Percentiles rank a stretch among this genome's conserved stretches.
phyloP scores from a whole-genome alignment of 1,140 invertebrate genomes.

The Chironomus striatipennis region DNA sequence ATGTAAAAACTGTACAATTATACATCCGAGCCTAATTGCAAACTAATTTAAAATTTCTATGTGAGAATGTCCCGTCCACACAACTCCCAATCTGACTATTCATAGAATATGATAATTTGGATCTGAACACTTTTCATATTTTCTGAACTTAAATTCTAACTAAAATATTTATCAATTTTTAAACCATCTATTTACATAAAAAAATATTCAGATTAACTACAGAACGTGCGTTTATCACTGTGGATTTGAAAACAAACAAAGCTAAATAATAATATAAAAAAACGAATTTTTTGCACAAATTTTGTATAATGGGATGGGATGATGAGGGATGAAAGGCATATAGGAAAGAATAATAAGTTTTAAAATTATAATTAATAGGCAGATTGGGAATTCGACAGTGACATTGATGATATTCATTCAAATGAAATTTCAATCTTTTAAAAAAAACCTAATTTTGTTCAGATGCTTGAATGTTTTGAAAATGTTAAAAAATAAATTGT shows the following conservation, averaged over 20 bases:
- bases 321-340: neutral
- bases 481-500: neutral
- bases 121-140: neutral
- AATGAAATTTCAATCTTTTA: neutral
- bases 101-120: conserved; percentile 7
- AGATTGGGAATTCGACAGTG: conserved; percentile 23
- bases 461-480: neutral
- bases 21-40: neutral
- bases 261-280: neutral
- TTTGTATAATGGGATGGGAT: neutral
- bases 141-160: neutral
- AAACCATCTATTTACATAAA: conserved; percentile 9
- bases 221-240: neutral
- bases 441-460: neutral
- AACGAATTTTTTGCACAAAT: neutral
- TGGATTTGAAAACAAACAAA: no score
- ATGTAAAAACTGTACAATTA: neutral
- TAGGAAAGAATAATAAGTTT: neutral
- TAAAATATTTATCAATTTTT: neutral
- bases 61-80: conserved; percentile 44
- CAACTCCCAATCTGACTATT: conserved; percentile 44
- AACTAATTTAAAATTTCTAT: conserved; percentile 28
- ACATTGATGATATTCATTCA: conserved; percentile 17
- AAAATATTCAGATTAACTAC: neutral
- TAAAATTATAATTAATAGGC: neutral